These are phyloP conservation scores for Conops quadrifasciatus DNA, from an alignment of 2,888 invertebrate species.

Conservation along the genomic window DNA sequence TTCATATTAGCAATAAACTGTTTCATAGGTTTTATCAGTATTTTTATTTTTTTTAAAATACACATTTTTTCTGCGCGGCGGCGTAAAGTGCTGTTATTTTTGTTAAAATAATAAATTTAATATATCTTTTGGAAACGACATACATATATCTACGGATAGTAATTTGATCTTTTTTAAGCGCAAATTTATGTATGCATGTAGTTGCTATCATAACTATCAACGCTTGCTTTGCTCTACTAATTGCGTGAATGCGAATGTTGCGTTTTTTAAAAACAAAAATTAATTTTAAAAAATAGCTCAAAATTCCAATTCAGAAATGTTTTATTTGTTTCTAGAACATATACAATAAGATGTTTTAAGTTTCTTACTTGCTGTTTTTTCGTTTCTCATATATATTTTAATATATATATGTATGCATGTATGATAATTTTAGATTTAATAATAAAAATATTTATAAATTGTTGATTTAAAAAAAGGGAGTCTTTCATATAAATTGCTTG, in stretches of 20 bases:
- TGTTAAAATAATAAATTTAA: slow-evolving; percentile 21
- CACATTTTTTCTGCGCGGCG: background rate
- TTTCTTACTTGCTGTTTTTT: slow-evolving; percentile 36
- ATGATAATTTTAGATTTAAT: slow-evolving; percentile 44
- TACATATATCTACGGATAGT: slow-evolving; percentile 10
- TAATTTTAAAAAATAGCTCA: slow-evolving; percentile 30
- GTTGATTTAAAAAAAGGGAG: slow-evolving; percentile 20
- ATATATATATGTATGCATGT: slow-evolving; percentile 41
- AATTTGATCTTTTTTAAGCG: background rate
- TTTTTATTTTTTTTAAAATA: background rate
- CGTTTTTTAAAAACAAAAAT: slow-evolving; percentile 21
- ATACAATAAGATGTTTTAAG: slow-evolving; percentile 34
- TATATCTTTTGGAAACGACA: slow-evolving; percentile 17
- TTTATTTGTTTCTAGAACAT: slow-evolving; percentile 32
- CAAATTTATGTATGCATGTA: slow-evolving; percentile 10
- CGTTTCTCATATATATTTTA: slow-evolving; percentile 44
- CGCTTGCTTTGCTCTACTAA: slow-evolving; percentile 8
- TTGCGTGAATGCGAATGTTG: slow-evolving; percentile 15
- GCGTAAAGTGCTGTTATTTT: slow-evolving; percentile 16
- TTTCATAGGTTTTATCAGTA: background rate
- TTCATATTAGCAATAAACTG: slow-evolving; percentile 37
- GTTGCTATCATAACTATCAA: slow-evolving; percentile 18
- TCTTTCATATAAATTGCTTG: slow-evolving; percentile 30
- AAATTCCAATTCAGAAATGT: slow-evolving; percentile 19
- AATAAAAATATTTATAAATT: slow-evolving; percentile 35